Base-by-base conservation (phyloP, 2,113 vertebrate genomes). In the Trematocara nigrifrons region DNA sequence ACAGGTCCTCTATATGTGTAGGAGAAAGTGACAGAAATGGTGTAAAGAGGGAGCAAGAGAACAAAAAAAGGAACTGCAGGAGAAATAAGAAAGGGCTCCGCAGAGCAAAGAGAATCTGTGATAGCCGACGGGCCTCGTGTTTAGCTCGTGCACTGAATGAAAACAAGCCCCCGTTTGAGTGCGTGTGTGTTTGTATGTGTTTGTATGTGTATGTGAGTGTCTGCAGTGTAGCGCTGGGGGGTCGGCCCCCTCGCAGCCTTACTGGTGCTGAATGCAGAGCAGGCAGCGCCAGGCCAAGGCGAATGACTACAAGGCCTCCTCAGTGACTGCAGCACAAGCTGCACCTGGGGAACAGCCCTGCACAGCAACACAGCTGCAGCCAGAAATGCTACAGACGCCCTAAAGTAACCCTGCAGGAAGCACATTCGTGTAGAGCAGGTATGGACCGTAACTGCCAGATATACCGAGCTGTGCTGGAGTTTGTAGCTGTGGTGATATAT, bases 231-330 rank as follows among this genome's bases (percentile, higher is more conserved):
- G 83, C 29, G 83, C 87, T 88, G 84, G 79, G 86, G 89, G 82
- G 84, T 86, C 33, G 82, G 82, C 87, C 89, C 80, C 86, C 84
- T 84, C 87, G 80, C 80, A 33, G 85, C 61, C 87, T 74, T 59
- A 89, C 89, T 93, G 90, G 76, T 90, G 91, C 90, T 95, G 94
- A 94, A 95, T 95, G 94, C 93, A 95, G 94, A 95, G 92, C 92
- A 95, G 92, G 81, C 90, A 93, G 88, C 80, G 59, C 82, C 87
- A 81, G 93, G 91, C 91, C 81, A n/a, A 89, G 91, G 95, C 93
- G 93, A 94, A 95, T 81, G 91, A 95, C 92, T 95, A 94, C 94
- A 94, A 94, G 94, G 94, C 95, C 91, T 95, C 94, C 92, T 94
- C 93, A 93, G 94, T 94, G 92, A 93, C 93, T 94, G 94, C 93